A percentile compares a stretch with the other conserved stretches of the same genome.
phyloP scores from a whole-genome alignment of 2,113 vertebrate genomes.

The Glaucomys volans region DNA sequence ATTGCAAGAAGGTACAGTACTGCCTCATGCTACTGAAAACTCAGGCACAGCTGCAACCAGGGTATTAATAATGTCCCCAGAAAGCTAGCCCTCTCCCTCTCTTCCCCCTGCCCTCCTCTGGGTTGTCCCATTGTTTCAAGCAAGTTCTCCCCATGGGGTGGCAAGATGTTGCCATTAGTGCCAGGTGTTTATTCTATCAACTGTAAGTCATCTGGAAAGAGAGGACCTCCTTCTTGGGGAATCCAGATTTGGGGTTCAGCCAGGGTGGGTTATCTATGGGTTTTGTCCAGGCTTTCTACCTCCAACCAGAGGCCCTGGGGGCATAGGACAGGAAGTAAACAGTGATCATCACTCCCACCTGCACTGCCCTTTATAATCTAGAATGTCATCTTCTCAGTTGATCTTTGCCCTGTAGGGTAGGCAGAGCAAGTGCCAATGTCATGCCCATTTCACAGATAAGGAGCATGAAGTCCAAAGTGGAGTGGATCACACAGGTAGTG shows the following conservation, averaged over 20 bases:
- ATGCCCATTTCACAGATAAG: neutral
- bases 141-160: neutral
- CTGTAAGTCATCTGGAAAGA: neutral
- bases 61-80: fast-evolving
- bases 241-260: neutral
- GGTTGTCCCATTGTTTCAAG: neutral
- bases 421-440: neutral
- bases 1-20: neutral
- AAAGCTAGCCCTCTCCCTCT: neutral
- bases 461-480: neutral
- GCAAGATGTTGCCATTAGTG: neutral
- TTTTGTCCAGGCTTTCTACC: neutral
- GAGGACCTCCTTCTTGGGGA: neutral
- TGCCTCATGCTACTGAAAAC: neutral
- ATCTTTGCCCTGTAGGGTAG: too few species aligned
- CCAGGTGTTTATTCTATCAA: neutral
- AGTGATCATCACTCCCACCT: neutral
- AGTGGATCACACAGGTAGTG: neutral
- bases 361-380: neutral
- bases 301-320: neutral
- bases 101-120: neutral
- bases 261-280: neutral
- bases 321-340: neutral
- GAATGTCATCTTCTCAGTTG: neutral
- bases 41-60: fast-evolving